Conservation (phyloP, 2,888 invertebrate genomes). For the Ditula angustiorana region DNA sequence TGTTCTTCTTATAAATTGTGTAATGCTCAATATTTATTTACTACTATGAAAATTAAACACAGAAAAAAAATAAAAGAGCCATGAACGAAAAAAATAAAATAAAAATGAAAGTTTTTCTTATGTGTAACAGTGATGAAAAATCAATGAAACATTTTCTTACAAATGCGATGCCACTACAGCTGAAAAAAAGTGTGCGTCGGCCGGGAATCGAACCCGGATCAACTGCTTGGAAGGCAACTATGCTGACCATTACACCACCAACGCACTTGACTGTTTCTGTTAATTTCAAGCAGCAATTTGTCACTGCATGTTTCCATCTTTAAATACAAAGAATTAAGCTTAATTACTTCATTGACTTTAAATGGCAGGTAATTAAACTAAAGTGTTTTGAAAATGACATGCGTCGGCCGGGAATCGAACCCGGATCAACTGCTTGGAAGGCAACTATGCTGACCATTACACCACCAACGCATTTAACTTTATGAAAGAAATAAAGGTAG, state of each 20-base stretch:
- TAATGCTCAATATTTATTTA: too few relatives aligned
- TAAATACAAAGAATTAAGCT: slow-evolving; percentile 5
- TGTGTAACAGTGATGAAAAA: too few relatives aligned
- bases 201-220: slow-evolving; percentile 57
- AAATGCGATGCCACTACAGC: too few relatives aligned
- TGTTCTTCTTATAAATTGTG: too few relatives aligned
- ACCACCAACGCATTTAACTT: slow-evolving; percentile 24
- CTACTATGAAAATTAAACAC: too few relatives aligned
- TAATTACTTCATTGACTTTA: too few relatives aligned
- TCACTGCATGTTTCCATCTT: too few relatives aligned
- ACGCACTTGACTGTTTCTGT: slow-evolving; percentile 38
- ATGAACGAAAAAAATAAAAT: too few relatives aligned
- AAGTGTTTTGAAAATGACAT: slow-evolving; percentile 4
- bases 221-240: slow-evolving; percentile 58
- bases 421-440: slow-evolving; percentile 58
- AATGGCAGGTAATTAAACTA: neutral
- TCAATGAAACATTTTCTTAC: too few relatives aligned
- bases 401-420: slow-evolving; percentile 55
- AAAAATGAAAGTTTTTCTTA: too few relatives aligned
- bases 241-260: slow-evolving; percentile 57
- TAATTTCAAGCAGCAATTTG: neutral
- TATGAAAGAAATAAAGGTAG: neutral
- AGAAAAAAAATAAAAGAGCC: too few relatives aligned
- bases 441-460: slow-evolving; percentile 43
- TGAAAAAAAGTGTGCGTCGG: slow-evolving; percentile 45